Base-by-base conservation (phyloP, 2,797 vertebrate species). In the Melanitta fusca region DNA sequence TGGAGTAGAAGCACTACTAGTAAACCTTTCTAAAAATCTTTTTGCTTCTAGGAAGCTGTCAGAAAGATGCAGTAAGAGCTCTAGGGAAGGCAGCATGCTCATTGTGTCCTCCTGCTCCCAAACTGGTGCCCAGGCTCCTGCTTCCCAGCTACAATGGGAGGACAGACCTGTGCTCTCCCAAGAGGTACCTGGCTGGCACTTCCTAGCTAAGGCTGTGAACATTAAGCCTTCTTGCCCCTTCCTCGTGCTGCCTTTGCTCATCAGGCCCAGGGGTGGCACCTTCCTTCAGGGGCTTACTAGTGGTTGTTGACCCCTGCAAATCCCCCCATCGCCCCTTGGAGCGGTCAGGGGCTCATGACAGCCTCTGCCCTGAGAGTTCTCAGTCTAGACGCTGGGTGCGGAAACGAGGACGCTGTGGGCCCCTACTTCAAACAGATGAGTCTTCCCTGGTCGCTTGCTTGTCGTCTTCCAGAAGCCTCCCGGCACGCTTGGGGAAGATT, bases 321-420 rank as follows among this genome's bases (percentile, higher is more conserved):
- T 1, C 0, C 3, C 4, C 8, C 5, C 2, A 1, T 19, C 11
- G 4, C 12, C 18, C 28, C 16, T 10, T 8, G 5, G 1, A 0
- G 1, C 0, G 0, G 4, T 58, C 34, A 18, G 13, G 21, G 24
- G 53, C 32, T 68, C 78, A 25, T 41, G 38, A 61, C 0, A 1
- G 21, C 19, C 18, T 86, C 49, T 88, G 41, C 18, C 19, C 25
- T 19, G 57, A 32, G 11, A 72, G 27, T 41, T 78, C 36, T 78
- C 25, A 24, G 51, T 80, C 54, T 78, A 61, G 34, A 27, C 1
- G 1, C 38, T 56, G 34, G 43, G 19, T 43, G 21, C 28, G 61
- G 53, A 22, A 38, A 65, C 28, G 41, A 89, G 39, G 28, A 34
- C 39, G 38, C 8, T 1, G 71, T 32, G 19, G 27, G n/a, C 6